Percentiles rank a stretch among this genome's conserved stretches.
Evolutionary conservation across 2,113 vertebrate species (phyloP).

Genomic region (Hirundichthys speculiger): DNA sequence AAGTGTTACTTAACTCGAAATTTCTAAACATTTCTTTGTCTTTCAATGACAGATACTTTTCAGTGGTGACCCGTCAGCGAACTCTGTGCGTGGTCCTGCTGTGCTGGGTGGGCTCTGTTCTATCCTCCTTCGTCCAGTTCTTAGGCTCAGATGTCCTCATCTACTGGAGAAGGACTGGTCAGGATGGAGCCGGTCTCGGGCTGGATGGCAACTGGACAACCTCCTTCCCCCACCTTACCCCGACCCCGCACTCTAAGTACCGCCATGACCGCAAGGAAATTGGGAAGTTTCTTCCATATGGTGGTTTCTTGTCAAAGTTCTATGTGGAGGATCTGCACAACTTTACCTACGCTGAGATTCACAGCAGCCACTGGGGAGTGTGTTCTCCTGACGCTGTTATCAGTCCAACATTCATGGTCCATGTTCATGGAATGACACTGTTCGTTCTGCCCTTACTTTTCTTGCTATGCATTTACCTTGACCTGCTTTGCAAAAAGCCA

Average conservation of each 20-base stretch:
- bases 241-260: slow-evolving; percentile 31
- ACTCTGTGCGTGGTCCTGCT: slow-evolving; percentile 71
- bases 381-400: slow-evolving; percentile 77
- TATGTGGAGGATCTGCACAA: slow-evolving; percentile 69
- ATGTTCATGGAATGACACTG: slow-evolving; percentile 69
- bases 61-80: slow-evolving; percentile 69
- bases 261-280: slow-evolving; percentile 66
- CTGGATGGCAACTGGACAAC: slow-evolving; percentile 66
- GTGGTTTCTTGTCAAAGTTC: slow-evolving; percentile 81
- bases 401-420: slow-evolving; percentile 75
- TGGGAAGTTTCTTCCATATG: slow-evolving; percentile 70
- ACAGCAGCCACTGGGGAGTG: slow-evolving; percentile 75
- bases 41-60: slow-evolving; percentile 71
- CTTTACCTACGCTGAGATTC: slow-evolving; percentile 75
- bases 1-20: too few species aligned
- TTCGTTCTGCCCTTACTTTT: slow-evolving; percentile 77
- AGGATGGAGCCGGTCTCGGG: slow-evolving; percentile 41
- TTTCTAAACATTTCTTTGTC: not conserved
- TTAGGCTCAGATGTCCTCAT: slow-evolving; percentile 71
- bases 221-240: slow-evolving; percentile 26
- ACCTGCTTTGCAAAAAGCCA: slow-evolving; percentile 67
- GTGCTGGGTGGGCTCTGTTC: slow-evolving; percentile 79
- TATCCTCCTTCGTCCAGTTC: slow-evolving; percentile 81
- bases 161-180: slow-evolving; percentile 27
- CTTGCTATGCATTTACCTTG: slow-evolving; percentile 73